These are phyloP conservation scores for Anser cygnoides DNA, from an alignment of 2,113 vertebrate species.

Conservation along the genomic window DNA sequence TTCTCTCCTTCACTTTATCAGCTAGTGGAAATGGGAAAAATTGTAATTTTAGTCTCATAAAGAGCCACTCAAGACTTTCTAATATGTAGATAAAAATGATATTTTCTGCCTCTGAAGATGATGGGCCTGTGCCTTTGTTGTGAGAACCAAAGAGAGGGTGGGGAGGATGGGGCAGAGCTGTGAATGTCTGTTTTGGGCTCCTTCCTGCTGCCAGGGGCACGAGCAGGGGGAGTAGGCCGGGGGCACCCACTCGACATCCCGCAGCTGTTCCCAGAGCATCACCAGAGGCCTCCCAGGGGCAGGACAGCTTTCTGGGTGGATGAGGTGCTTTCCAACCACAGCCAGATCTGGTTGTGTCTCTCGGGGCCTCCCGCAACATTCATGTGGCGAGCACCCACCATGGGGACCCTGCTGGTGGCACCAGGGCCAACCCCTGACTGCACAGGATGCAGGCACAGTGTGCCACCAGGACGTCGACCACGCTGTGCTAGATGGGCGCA, in stretches of 20 bases:
- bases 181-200: not conserved
- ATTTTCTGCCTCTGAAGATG: not conserved
- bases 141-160: not conserved
- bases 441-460: not conserved
- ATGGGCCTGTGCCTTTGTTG: not conserved
- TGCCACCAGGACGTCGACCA: not conserved
- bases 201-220: fast-evolving
- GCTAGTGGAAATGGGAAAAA: not conserved
- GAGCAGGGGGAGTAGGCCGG: not conserved
- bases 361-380: fast-evolving
- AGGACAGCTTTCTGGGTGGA: not conserved
- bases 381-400: fast-evolving
- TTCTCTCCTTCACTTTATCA: slow-evolving; percentile 5
- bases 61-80: not conserved
- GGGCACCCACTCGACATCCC: not conserved
- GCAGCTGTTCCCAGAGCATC: not conserved
- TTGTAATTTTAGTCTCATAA: not conserved
- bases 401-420: fast-evolving
- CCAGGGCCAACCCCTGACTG: not conserved
- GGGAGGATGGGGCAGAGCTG: not conserved
- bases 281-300: not conserved
- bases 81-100: not conserved
- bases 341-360: fast-evolving
- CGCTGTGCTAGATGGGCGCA: not conserved
- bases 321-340: not conserved